phyloP scores from a whole-genome alignment of 2,888 invertebrate species.

The Xestia sexstrigata region DNA sequence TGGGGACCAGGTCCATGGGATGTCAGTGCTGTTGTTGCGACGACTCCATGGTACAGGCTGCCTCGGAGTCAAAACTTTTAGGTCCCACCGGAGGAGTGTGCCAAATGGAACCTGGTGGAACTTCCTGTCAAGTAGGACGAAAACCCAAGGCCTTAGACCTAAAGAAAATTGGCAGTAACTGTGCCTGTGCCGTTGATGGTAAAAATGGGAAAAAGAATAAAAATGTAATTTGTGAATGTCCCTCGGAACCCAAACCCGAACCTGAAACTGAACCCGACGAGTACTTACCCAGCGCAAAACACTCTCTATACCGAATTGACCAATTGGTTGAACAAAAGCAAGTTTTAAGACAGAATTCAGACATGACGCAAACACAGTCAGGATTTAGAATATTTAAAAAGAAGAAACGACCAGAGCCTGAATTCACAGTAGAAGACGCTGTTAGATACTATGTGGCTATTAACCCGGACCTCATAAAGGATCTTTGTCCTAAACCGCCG shows the following conservation, averaged over 20 bases:
- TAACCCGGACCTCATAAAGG: constrained; percentile 31
- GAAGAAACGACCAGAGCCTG: constrained; percentile 63
- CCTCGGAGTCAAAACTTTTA: background rate
- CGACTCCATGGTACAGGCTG: constrained; percentile 4
- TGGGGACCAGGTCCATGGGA: constrained; percentile 39
- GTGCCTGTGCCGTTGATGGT: constrained; percentile 23
- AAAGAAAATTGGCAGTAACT: constrained; percentile 16
- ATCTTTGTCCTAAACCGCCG: constrained; percentile 4
- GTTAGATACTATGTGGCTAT: constrained; percentile 64
- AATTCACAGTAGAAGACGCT: constrained; percentile 77
- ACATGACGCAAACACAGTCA: constrained; percentile 77
- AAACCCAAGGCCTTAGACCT: background rate
- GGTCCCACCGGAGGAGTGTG: constrained; percentile 52
- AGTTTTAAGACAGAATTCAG: constrained; percentile 70
- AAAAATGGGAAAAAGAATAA: constrained; percentile 47
- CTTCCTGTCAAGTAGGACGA: constrained; percentile 55
- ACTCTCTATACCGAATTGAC: background rate
- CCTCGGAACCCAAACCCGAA: constrained; percentile 21
- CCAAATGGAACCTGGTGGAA: constrained; percentile 43
- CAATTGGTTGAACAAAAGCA: constrained; percentile 14
- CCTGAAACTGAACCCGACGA: background rate
- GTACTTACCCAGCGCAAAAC: background rate
- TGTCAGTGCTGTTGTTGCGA: constrained; percentile 53
- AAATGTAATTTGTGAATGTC: constrained; percentile 54
- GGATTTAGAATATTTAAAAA: constrained; percentile 76